Percentiles rank a stretch among this genome's conserved stretches.
Evolutionary conservation across 2,888 invertebrate genomes (phyloP).

Genomic region (Meandrusa payeni): DNA sequence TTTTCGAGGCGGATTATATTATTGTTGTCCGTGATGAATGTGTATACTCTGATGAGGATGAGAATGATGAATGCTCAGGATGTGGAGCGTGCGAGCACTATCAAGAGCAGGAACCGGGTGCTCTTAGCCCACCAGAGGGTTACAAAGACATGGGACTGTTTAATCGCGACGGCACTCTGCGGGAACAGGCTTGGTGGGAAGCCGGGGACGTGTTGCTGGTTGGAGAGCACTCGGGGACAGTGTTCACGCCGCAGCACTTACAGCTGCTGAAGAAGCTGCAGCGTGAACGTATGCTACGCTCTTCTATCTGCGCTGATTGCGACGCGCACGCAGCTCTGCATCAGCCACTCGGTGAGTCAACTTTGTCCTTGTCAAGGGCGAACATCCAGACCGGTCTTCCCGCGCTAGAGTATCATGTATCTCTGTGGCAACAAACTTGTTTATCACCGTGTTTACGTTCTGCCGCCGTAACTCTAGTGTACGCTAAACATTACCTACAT

Average conservation of each 20-base stretch:
- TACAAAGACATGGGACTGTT: slow-evolving; percentile 91
- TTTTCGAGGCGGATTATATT: slow-evolving; percentile 95
- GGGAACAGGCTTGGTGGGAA: slow-evolving; percentile 81
- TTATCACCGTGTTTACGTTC: slow-evolving; percentile 25
- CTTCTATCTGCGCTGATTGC: slow-evolving; percentile 75
- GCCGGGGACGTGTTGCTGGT: slow-evolving; percentile 81
- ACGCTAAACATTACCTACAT: slow-evolving; percentile 37
- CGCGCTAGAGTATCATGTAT: slow-evolving; percentile 34
- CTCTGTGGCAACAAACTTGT: slow-evolving; percentile 22
- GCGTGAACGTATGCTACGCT: slow-evolving; percentile 81
- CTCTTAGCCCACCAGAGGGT: slow-evolving; percentile 94
- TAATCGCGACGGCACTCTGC: slow-evolving; percentile 77
- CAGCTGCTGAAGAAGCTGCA: slow-evolving; percentile 83
- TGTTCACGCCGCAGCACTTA: slow-evolving; percentile 84
- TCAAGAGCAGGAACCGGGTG: slow-evolving; percentile 89
- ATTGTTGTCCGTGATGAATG: slow-evolving; percentile 94
- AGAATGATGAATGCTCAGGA: slow-evolving; percentile 86
- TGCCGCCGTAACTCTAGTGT: slow-evolving; percentile 30
- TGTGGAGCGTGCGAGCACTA: slow-evolving; percentile 77
- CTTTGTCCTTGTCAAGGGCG: slow-evolving; percentile 54
- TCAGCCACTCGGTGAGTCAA: slow-evolving; percentile 73
- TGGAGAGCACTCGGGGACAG: slow-evolving; percentile 79
- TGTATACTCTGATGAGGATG: slow-evolving; percentile 89
- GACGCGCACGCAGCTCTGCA: slow-evolving; percentile 71
- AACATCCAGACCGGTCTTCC: slow-evolving; percentile 37